Percentiles rank a stretch among this genome's conserved stretches.
phyloP scores from a whole-genome alignment of 2,888 invertebrate species.

The Drosophila helvetica region DNA sequence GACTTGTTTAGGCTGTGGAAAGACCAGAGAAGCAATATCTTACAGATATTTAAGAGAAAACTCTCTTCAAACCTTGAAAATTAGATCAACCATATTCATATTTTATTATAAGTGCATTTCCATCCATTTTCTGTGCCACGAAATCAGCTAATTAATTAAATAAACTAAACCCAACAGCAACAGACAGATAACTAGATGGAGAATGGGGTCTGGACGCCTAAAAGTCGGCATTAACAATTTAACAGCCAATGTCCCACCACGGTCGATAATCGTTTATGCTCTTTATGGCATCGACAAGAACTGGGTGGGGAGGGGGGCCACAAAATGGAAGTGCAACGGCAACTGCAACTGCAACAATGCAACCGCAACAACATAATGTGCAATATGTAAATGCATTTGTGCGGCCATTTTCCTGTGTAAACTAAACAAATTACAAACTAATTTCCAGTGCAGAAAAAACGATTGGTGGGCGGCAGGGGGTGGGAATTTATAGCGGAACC shows the following conservation, averaged over 20 bases:
- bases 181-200: constrained; percentile 1
- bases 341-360: constrained; percentile 48
- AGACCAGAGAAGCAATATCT: too few species aligned
- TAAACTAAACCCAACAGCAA: constrained; percentile 21
- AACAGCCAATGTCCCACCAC: constrained; percentile 21
- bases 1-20: background rate
- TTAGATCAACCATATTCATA: background rate
- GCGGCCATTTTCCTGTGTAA: constrained; percentile 58
- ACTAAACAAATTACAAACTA: constrained; percentile 71
- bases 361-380: constrained; percentile 64
- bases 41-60: too few species aligned
- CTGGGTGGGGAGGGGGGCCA: too few species aligned
- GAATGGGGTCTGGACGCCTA: constrained; percentile 38
- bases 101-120: constrained; percentile 10
- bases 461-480: background rate
- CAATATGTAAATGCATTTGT: constrained; percentile 63
- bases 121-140: background rate
- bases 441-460: constrained; percentile 50
- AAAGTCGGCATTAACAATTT: constrained; percentile 62
- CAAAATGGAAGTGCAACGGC: constrained; percentile 28
- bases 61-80: background rate
- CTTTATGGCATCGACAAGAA: constrained; percentile 11
- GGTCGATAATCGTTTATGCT: constrained; percentile 3
- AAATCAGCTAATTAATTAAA: constrained; percentile 59
- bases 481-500: background rate